Evolutionary conservation across 2,888 invertebrate species (phyloP).

Genomic region (Achlya flavicornis): DNA sequence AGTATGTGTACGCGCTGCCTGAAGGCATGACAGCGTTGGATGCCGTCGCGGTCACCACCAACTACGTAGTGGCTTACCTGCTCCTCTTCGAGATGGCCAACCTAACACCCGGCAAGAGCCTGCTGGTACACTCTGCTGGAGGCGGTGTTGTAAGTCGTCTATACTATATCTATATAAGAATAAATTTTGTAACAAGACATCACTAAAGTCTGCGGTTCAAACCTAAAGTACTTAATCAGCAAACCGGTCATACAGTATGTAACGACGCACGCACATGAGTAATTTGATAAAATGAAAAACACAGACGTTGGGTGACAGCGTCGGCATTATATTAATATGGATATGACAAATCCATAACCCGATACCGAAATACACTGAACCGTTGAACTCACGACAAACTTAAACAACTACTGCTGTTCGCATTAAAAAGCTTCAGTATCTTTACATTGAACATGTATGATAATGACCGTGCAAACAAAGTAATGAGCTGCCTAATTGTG

Average conservation of each 20-base stretch:
- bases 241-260: not conserved
- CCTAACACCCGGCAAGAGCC: slow-evolving; percentile 89
- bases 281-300: slow-evolving; percentile 9
- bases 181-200: not conserved
- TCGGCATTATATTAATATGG: slow-evolving; percentile 6
- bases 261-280: not conserved
- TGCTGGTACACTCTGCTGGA: slow-evolving; percentile 93
- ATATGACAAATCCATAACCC: slow-evolving; percentile 6
- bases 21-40: slow-evolving; percentile 90
- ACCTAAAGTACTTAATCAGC: not conserved
- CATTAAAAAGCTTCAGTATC: slow-evolving; percentile 31
- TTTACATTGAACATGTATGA: slow-evolving; percentile 41
- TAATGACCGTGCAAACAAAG: slow-evolving; percentile 58
- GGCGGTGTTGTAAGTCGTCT: slow-evolving; percentile 91
- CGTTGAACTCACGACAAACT: not conserved
- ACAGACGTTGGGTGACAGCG: slow-evolving; percentile 4
- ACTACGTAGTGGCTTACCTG: slow-evolving; percentile 93
- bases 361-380: slow-evolving; percentile 1
- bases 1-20: slow-evolving; percentile 91
- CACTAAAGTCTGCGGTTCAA: not conserved
- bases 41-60: slow-evolving; percentile 93
- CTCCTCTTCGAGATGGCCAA: slow-evolving; percentile 93
- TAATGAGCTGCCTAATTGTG: slow-evolving; percentile 63
- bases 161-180: not conserved
- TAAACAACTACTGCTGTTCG: not conserved